Conservation (phyloP, 2,888 invertebrate species). For the Hirudinaria manillensis region DNA sequence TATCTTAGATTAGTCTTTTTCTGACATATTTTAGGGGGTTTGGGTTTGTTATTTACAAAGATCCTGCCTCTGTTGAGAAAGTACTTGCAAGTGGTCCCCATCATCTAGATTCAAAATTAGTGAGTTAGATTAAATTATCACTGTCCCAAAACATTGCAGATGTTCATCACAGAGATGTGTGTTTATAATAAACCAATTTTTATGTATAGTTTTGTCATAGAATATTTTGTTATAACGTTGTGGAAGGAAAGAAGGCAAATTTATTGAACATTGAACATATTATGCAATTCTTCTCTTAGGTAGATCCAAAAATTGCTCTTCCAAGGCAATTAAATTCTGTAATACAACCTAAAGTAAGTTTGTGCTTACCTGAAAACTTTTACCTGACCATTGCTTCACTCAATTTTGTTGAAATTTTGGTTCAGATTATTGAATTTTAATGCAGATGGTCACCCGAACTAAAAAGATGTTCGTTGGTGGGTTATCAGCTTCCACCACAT, state of each 20-base stretch:
- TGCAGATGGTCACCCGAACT: conserved; percentile 64
- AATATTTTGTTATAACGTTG: not conserved
- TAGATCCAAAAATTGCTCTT: conserved; percentile 99
- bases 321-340: conserved; percentile 58
- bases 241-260: too few species aligned
- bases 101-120: conserved; percentile 99
- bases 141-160: not conserved
- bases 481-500: conserved; percentile 95
- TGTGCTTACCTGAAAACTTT: not conserved
- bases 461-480: conserved; percentile 99
- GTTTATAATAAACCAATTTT: not conserved
- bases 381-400: too few species aligned
- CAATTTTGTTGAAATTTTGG: not conserved
- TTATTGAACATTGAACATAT: too few species aligned
- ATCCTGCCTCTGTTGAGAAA: conserved; percentile 96
- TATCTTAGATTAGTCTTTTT: too few species aligned
- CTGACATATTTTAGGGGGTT: conserved; percentile 65
- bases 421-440: not conserved
- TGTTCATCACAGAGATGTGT: not conserved
- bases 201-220: not conserved
- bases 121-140: conserved; percentile 53
- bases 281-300: conserved; percentile 59
- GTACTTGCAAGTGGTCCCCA: conserved; percentile 96
- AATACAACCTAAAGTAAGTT: conserved; percentile 40
- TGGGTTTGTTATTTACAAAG: conserved; percentile 98